Conservation (phyloP, 2,888 invertebrate species). For the Nasonovia ribisnigri region DNA sequence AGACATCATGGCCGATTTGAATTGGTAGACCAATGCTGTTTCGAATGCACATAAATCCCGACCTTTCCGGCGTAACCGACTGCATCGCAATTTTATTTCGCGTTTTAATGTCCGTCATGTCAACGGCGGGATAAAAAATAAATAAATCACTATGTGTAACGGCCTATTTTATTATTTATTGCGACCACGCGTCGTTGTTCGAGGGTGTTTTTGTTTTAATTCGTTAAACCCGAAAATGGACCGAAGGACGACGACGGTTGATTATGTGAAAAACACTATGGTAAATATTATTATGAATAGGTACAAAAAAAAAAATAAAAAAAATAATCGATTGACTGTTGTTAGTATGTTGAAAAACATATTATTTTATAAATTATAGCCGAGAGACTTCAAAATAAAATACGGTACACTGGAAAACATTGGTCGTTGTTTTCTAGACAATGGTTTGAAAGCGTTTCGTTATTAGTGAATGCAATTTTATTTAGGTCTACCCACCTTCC, state of each 20-base stretch:
- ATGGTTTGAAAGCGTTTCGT: neutral
- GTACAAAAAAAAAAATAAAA: neutral
- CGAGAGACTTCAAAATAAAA: neutral
- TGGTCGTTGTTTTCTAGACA: neutral
- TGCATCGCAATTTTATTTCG: constrained; percentile 36
- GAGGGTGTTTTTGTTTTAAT: neutral
- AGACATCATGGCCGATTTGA: neutral
- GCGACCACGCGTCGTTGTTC: neutral
- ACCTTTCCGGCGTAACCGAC: constrained; percentile 19
- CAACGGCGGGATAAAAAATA: constrained; percentile 9
- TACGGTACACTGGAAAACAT: neutral
- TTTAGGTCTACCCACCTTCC: neutral
- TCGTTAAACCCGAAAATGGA: neutral
- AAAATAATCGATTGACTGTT: neutral
- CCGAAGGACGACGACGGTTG: neutral
- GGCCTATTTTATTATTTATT: constrained; percentile 39
- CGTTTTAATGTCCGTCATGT: constrained; percentile 32
- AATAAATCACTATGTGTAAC: constrained; percentile 13
- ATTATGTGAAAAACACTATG: neutral
- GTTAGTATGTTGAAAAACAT: neutral
- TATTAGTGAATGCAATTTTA: neutral
- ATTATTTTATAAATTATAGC: neutral
- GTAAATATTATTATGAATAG: neutral
- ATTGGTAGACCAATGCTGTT: constrained; percentile 16
- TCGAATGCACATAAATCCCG: constrained; percentile 28